Evolutionary conservation across 2,113 vertebrate genomes (phyloP), one percentile per base, ranked within the genome.

Genomic region (Chlorocebus sabaeus): DNA sequence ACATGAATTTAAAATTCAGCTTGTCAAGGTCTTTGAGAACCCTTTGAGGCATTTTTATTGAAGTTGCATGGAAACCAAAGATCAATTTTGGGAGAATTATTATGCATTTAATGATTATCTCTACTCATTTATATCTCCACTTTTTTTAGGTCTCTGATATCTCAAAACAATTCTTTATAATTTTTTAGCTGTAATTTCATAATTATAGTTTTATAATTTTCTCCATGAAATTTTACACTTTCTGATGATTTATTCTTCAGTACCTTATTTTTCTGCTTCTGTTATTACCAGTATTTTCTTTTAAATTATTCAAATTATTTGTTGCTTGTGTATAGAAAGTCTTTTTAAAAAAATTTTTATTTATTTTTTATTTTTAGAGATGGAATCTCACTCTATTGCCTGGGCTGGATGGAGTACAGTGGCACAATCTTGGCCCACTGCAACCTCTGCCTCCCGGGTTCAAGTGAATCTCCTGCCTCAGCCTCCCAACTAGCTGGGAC

Each of bases 231-330:
- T 87, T 70, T 6, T 79, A 0, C 23, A 27, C 81, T 81, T 72
- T 83, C 93, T 85, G 20, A 76, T 91, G 32, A 32, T 75, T 93
- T 81, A 72, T 73, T 92, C n/a, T 85, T 93, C 25, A 2, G 11
- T 43, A 45, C 27, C 1, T 73, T 67, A 18, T 73, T 55, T 92
- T 96, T 84, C 68, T 83, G 32, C 75, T 83, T 75, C 1, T 67
- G 12, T 88, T 95, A 11, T 68, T 92, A 92, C 38, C 79, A 22
- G 8, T 27, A 92, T 92, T 89, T 84, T 84, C 16, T 80, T 96
- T 90, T 22, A 88, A 88, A 93, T 89, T 83, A 89, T 67, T 80
- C 32, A 95, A 8, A 67, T 88, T 91, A 43, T 93, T 72, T 81
- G 27, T 81, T 75, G 45, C 7, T 81, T 35, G 4, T 52, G 43